These are phyloP conservation scores for Hippocampus barbouri DNA, from an alignment of 2,113 vertebrate genomes.

Conservation along the genomic window DNA sequence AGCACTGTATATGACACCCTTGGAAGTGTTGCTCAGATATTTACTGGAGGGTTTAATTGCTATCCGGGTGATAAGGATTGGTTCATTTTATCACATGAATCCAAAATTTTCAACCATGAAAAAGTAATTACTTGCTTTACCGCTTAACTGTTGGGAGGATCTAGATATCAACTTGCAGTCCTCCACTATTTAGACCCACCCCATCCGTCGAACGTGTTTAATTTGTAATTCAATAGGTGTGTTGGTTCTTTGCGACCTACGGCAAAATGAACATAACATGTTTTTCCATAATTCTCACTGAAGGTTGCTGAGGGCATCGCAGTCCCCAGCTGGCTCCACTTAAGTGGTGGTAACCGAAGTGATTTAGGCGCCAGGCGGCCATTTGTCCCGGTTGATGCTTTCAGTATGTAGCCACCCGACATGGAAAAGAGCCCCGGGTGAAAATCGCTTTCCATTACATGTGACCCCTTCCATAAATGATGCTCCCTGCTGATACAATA, in stretches of 20 bases:
- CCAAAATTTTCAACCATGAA: conserved; percentile 69
- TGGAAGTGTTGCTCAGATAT: conserved; percentile 57
- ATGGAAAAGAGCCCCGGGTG: conserved; percentile 68
- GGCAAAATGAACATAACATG: not conserved
- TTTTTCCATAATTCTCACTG: conserved; percentile 6
- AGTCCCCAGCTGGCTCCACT: conserved; percentile 45
- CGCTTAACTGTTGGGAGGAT: conserved; percentile 63
- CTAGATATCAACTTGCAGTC: conserved; percentile 45
- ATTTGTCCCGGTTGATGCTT: conserved; percentile 54
- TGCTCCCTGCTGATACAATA: conserved; percentile 52
- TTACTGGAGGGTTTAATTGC: conserved; percentile 72
- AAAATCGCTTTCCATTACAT: conserved; percentile 71
- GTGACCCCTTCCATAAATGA: conserved; percentile 56
- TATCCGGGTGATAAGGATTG: conserved; percentile 61
- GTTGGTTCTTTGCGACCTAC: not conserved
- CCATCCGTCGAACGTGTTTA: not conserved
- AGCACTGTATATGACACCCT: conserved; percentile 39
- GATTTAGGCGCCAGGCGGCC: conserved; percentile 46
- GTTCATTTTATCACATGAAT: conserved; percentile 60
- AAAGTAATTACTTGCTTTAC: conserved; percentile 72
- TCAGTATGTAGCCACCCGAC: conserved; percentile 31
- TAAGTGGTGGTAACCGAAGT: conserved; percentile 46
- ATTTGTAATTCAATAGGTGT: not conserved
- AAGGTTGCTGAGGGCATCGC: conserved; percentile 18
- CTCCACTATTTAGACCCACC: not conserved